A percentile compares a stretch with the other conserved stretches of the same genome.
Conservation (phyloP, 2,888 invertebrate genomes). For the Drosophila suboccidentalis region DNA sequence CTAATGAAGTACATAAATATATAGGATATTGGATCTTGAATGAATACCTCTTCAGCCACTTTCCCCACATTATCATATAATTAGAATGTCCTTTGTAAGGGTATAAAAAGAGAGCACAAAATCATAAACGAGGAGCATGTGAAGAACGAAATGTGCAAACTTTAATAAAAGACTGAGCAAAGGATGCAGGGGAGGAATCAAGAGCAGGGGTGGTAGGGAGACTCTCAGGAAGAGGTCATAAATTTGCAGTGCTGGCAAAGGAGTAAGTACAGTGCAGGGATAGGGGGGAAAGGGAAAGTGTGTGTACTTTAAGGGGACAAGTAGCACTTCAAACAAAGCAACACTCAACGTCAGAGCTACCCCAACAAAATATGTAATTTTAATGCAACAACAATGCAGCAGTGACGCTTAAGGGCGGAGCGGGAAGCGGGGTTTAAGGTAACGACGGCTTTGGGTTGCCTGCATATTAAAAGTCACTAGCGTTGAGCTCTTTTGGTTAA, state of each 20-base stretch:
- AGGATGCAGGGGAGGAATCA: constrained; percentile 16
- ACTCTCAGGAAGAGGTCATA: constrained; percentile 41
- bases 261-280: constrained; percentile 9
- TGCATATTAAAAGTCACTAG: constrained; percentile 78
- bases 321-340: constrained; percentile 80
- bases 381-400: constrained; percentile 64
- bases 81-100: constrained; percentile 9
- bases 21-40: not conserved
- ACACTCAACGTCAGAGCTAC: constrained; percentile 69
- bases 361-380: constrained; percentile 65
- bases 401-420: not conserved
- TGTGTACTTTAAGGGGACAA: constrained; percentile 44
- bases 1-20: not conserved
- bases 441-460: constrained; percentile 60
- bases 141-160: constrained; percentile 73
- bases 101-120: constrained; percentile 22
- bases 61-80: not conserved
- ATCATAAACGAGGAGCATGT: constrained; percentile 56
- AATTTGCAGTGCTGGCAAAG: constrained; percentile 60
- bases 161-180: constrained; percentile 72
- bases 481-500: constrained; percentile 57
- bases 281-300: constrained; percentile 3
- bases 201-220: not conserved
- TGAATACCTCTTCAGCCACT: not conserved
- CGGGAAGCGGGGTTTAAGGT: constrained; percentile 36